Evolutionary conservation across 2,797 vertebrate species (phyloP).

Genomic region (Neomorphus geoffroyi): DNA sequence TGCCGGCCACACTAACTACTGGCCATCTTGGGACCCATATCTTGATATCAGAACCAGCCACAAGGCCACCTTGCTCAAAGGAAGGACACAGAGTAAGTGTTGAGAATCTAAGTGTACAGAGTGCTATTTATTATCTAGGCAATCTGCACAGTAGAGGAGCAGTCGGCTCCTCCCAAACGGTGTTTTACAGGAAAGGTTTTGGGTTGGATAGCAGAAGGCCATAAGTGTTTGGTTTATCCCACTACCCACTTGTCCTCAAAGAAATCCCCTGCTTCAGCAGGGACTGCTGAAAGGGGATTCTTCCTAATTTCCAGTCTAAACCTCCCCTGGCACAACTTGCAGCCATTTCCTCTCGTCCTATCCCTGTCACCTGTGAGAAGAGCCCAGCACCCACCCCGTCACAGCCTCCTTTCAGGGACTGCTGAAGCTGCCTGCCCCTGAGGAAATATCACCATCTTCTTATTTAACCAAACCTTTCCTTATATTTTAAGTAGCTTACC

Average conservation of each 20-base stretch:
- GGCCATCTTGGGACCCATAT: too few relatives aligned
- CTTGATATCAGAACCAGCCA: too few relatives aligned
- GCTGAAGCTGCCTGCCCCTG: not conserved
- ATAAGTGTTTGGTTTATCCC: accelerated
- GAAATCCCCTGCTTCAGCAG: not conserved
- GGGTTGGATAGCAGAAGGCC: accelerated
- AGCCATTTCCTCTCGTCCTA: too few relatives aligned
- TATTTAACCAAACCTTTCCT: accelerated
- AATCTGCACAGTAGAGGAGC: accelerated
- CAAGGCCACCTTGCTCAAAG: accelerated
- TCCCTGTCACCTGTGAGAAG: too few relatives aligned
- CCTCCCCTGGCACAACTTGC: too few relatives aligned
- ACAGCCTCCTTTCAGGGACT: too few relatives aligned
- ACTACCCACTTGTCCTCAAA: accelerated
- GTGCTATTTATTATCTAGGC: accelerated
- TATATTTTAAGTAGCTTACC: accelerated
- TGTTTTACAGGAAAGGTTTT: accelerated
- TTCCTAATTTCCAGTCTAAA: too few relatives aligned
- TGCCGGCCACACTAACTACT: too few relatives aligned
- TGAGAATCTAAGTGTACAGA: accelerated
- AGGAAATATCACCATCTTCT: accelerated
- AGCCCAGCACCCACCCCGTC: too few relatives aligned
- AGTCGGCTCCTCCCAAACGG: accelerated
- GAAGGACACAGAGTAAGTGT: accelerated
- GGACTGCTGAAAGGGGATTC: too few relatives aligned